phyloP scores from a whole-genome alignment of 2,797 vertebrate genomes.

The Syngnathus acus region DNA sequence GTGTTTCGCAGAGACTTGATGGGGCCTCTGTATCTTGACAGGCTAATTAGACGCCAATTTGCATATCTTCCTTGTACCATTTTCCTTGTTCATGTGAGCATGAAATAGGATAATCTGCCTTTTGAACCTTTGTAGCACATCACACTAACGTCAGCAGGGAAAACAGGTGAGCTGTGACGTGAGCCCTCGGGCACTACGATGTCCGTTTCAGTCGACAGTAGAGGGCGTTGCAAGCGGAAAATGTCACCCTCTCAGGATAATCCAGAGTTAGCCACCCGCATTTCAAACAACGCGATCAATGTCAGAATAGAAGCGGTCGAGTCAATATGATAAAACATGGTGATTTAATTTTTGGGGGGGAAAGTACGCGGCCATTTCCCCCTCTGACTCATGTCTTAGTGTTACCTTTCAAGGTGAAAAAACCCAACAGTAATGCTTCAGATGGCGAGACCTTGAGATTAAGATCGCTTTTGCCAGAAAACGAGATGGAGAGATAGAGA shows the following conservation, averaged over 20 bases:
- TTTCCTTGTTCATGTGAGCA: constrained; percentile 64
- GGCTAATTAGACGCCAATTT: constrained; percentile 73
- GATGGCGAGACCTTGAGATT: constrained; percentile 23
- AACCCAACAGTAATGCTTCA: constrained; percentile 20
- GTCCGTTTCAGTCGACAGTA: no score
- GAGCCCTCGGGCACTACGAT: no score
- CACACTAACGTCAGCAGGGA: constrained; percentile 37
- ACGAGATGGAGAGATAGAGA: not conserved
- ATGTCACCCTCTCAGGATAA: no score
- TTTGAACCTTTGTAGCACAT: constrained; percentile 54
- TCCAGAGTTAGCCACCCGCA: no score
- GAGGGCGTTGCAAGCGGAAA: no score
- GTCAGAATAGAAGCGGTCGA: not conserved
- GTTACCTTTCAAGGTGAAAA: constrained; percentile 29
- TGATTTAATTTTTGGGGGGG: not conserved
- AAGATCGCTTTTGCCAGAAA: constrained; percentile 13
- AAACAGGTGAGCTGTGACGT: no score
- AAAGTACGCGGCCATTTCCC: not conserved
- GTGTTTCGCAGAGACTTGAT: constrained; percentile 48
- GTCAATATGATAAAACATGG: not conserved
- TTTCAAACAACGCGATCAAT: not conserved
- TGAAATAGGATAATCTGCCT: constrained; percentile 66
- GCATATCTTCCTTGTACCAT: constrained; percentile 67
- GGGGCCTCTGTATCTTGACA: constrained; percentile 56
- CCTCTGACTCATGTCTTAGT: constrained; percentile 17